These are phyloP conservation scores for Pseudochaenichthys georgianus DNA, from an alignment of 2,797 vertebrate genomes.

Conservation along the genomic window DNA sequence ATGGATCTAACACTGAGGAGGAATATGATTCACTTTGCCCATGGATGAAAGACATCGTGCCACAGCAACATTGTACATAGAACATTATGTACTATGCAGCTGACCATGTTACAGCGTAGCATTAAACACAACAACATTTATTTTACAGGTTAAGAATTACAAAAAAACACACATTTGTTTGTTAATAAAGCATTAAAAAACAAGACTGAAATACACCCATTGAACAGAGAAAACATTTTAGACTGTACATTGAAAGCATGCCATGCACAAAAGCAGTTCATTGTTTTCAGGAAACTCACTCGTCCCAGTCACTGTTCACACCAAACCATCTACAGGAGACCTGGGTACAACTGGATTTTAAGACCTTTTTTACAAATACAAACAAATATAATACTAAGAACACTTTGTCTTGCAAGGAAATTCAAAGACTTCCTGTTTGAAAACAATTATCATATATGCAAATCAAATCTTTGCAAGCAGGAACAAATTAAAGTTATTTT, in stretches of 20 bases:
- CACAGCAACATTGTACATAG: constrained; percentile 61
- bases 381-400: not conserved
- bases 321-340: not conserved
- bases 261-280: constrained; percentile 76
- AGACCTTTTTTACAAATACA: not conserved
- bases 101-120: constrained; percentile 61
- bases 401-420: constrained; percentile 15
- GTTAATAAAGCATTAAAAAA: constrained; percentile 71
- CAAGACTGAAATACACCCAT: constrained; percentile 64
- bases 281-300: constrained; percentile 28
- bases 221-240: constrained; percentile 68
- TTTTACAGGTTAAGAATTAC: constrained; percentile 57
- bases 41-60: constrained; percentile 39
- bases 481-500: not conserved
- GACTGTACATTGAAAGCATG: constrained; percentile 79
- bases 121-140: constrained; percentile 58
- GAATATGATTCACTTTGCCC: constrained; percentile 57
- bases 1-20: not conserved
- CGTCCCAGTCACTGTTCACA: constrained; percentile 18
- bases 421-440: constrained; percentile 5
- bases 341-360: constrained; percentile 7
- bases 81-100: constrained; percentile 70
- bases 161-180: constrained; percentile 52
- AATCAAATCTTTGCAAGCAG: constrained; percentile 23
- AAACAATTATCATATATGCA: constrained; percentile 17